Conservation (phyloP, 2,113 vertebrate species). For the Philantomba maxwellii region DNA sequence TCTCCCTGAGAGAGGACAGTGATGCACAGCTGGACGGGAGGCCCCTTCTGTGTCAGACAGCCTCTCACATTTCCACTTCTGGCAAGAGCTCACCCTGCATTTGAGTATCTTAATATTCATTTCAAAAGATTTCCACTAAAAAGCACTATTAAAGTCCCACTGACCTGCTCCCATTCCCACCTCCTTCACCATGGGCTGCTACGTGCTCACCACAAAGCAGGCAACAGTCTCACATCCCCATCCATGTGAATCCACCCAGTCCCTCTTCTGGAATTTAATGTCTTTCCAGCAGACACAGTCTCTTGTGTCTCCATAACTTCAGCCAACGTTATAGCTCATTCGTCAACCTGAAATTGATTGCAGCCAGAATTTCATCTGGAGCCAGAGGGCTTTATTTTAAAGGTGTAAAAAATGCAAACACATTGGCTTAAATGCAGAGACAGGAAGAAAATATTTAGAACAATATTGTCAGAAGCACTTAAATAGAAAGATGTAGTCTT, state of each 20-base stretch:
- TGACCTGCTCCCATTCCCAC: neutral
- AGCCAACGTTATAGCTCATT: neutral
- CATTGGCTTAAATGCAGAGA: neutral
- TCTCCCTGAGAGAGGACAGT: neutral
- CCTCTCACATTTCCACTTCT: neutral
- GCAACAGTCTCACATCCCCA: rapidly evolving
- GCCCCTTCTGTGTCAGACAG: neutral
- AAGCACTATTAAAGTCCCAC: neutral
- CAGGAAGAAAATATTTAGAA: neutral
- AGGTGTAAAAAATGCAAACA: neutral
- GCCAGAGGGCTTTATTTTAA: neutral
- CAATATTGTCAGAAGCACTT: neutral
- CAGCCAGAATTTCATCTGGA: neutral
- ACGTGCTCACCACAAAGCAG: neutral
- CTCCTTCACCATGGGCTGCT: rapidly evolving
- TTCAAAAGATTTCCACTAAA: neutral
- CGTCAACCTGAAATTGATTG: neutral
- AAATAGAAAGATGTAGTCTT: neutral
- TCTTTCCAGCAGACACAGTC: neutral
- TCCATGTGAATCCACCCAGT: rapidly evolving
- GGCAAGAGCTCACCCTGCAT: neutral
- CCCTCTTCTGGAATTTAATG: neutral
- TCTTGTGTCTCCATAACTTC: neutral
- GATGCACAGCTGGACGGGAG: too few relatives aligned
- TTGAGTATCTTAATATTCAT: neutral